Conservation (phyloP, 2,113 vertebrate genomes). For the Actenoides hombroni region DNA sequence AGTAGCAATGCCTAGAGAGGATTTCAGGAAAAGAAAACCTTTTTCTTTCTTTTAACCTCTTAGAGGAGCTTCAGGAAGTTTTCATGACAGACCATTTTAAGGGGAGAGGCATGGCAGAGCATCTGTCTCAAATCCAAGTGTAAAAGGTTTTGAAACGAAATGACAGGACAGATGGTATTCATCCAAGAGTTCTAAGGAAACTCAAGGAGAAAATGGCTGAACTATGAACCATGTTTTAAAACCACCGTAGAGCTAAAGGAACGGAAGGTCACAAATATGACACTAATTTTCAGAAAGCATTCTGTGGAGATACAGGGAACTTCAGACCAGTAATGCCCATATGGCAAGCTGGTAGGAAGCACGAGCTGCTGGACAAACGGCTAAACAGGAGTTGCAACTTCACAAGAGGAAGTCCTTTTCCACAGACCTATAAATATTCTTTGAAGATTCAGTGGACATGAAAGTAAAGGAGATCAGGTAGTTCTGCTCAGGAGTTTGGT, state of each 20-base stretch:
- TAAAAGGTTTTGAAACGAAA: constrained; percentile 43
- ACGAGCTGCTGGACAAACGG: not conserved
- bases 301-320: not conserved
- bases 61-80: not conserved
- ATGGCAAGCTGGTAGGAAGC: not conserved
- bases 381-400: not conserved
- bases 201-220: constrained; percentile 12
- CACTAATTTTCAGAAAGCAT: not conserved
- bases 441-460: not conserved
- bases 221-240: not conserved
- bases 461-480: not conserved
- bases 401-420: not conserved
- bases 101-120: constrained; percentile 4
- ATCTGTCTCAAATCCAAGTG: constrained; percentile 53
- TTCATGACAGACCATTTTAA: not conserved
- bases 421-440: not conserved
- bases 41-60: not conserved
- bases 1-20: not conserved
- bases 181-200: constrained; percentile 40
- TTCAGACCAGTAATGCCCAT: not conserved
- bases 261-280: not conserved
- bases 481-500: not conserved
- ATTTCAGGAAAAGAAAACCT: not conserved
- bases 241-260: not conserved
- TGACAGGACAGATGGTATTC: constrained; percentile 57